Percentiles rank a stretch among this genome's conserved stretches.
Evolutionary conservation across 2,113 vertebrate genomes (phyloP).

Genomic region (Xiphorhynchus elegans): DNA sequence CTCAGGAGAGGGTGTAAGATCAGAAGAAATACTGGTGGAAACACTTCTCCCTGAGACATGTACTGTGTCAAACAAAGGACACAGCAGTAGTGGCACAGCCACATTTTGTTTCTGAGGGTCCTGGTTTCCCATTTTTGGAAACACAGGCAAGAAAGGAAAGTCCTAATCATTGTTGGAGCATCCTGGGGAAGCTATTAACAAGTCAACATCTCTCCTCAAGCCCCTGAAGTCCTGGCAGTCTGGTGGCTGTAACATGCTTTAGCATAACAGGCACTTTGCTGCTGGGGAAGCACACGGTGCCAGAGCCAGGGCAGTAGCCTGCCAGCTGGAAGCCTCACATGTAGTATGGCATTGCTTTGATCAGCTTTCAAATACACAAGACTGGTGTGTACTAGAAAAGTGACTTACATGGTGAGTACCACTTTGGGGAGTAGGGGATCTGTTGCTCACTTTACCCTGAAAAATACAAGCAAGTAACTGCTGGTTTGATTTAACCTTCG

Average conservation of each 20-base stretch:
- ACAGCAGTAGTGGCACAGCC: background rate
- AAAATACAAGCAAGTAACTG: background rate
- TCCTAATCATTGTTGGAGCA: background rate
- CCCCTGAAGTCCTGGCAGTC: fast-evolving
- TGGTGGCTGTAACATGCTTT: background rate
- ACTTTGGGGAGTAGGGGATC: background rate
- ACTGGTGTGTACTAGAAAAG: background rate
- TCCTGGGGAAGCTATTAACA: background rate
- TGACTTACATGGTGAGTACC: background rate
- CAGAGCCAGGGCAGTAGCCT: background rate
- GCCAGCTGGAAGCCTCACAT: background rate
- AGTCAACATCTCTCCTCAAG: background rate
- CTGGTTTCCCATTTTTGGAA: background rate
- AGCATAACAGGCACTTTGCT: background rate
- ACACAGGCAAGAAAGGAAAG: background rate
- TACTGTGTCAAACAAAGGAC: background rate
- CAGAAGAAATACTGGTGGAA: background rate
- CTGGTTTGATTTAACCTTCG: background rate
- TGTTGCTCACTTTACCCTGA: background rate
- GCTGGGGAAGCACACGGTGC: background rate
- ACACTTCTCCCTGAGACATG: background rate
- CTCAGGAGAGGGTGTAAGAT: background rate
- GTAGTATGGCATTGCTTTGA: background rate
- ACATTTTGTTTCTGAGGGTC: background rate
- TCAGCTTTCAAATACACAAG: background rate